phyloP scores from a whole-genome alignment of 2,797 vertebrate genomes.

The Zenarchopterus dispar region DNA sequence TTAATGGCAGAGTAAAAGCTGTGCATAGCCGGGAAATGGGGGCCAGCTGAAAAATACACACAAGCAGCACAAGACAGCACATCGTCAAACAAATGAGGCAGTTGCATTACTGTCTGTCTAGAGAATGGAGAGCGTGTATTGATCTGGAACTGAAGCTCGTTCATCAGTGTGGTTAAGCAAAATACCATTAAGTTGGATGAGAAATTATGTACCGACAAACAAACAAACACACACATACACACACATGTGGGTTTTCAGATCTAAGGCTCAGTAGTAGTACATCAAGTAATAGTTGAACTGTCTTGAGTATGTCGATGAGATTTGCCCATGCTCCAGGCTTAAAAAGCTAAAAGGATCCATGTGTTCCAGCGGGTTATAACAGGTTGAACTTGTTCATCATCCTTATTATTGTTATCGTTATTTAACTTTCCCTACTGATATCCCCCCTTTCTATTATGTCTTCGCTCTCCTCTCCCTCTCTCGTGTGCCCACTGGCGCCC shows the following conservation, averaged over 20 bases:
- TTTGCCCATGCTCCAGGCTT: too few species aligned
- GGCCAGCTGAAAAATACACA: constrained; percentile 23
- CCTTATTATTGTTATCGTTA: too few species aligned
- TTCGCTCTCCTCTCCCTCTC: constrained; percentile 6
- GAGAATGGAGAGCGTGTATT: constrained; percentile 66
- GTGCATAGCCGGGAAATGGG: constrained; percentile 25
- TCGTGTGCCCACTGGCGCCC: neutral
- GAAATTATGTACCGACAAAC: constrained; percentile 33
- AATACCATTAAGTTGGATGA: constrained; percentile 61
- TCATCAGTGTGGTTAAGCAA: constrained; percentile 72
- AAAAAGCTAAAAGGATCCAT: too few species aligned
- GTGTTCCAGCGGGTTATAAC: too few species aligned
- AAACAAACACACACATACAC: constrained; percentile 11
- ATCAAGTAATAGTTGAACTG: too few species aligned
- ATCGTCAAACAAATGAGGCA: constrained; percentile 64
- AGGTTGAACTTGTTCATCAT: too few species aligned
- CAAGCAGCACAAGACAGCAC: constrained; percentile 16
- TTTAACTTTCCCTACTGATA: neutral
- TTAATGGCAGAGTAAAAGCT: constrained; percentile 53
- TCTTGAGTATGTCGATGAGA: too few species aligned
- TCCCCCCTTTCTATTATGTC: neutral
- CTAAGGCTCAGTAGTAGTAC: neutral
- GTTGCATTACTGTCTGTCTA: constrained; percentile 64
- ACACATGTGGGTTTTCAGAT: neutral
- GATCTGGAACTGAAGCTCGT: constrained; percentile 64